Percentiles rank a stretch among this genome's conserved stretches.
Conservation (phyloP, 2,113 vertebrate genomes). For the Circaetus cinerascens region DNA sequence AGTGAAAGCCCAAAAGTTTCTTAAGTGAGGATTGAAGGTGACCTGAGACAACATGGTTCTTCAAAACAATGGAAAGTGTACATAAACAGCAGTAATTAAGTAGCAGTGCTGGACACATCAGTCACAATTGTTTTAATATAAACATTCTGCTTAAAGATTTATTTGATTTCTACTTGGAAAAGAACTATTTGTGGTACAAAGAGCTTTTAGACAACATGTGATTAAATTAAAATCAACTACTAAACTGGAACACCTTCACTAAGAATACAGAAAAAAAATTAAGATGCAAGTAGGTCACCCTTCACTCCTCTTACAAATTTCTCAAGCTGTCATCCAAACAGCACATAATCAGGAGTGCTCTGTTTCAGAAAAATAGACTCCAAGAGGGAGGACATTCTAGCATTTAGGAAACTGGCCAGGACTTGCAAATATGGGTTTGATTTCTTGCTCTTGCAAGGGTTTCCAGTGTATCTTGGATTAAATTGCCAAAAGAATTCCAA, state of each 20-base stretch:
- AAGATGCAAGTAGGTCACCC: not conserved
- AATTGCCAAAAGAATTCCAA: not conserved
- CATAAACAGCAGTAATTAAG: not conserved
- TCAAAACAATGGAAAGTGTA: not conserved
- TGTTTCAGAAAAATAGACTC: not conserved
- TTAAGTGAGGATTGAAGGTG: not conserved
- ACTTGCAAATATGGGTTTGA: conserved; percentile 9
- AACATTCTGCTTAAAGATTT: not conserved
- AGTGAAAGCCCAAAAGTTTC: not conserved
- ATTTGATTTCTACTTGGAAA: conserved; percentile 1
- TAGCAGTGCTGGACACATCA: not conserved
- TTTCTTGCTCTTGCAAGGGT: conserved; percentile 1
- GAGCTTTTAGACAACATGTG: not conserved
- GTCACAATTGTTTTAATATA: not conserved
- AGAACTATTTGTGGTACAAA: not conserved
- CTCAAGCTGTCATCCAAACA: not conserved
- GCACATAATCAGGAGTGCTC: not conserved
- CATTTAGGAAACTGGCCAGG: not conserved
- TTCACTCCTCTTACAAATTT: not conserved
- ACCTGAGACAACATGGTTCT: not conserved
- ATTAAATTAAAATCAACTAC: conserved; percentile 13
- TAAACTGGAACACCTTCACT: not conserved
- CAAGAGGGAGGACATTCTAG: not conserved
- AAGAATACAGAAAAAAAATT: not conserved
- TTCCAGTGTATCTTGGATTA: conserved; percentile 4